Conservation (phyloP, 2,797 vertebrate species). For the Mormyrops boulengeri region DNA sequence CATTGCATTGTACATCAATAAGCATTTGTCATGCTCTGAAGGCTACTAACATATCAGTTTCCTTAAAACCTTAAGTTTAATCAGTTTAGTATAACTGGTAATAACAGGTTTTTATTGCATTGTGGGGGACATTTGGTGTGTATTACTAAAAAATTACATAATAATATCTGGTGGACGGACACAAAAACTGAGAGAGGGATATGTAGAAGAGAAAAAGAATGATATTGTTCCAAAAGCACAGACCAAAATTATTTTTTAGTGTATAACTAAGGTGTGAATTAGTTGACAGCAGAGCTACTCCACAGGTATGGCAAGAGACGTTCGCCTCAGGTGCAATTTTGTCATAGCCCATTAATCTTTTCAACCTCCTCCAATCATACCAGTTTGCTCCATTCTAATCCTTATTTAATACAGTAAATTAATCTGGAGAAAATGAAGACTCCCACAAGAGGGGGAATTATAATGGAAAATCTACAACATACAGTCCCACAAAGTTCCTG, state of each 20-base stretch:
- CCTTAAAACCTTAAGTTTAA: background rate
- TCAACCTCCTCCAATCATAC: conserved; percentile 62
- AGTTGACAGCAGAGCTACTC: conserved; percentile 50
- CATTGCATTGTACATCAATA: background rate
- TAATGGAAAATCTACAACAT: conserved; percentile 62
- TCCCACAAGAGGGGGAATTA: conserved; percentile 70
- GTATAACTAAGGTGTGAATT: conserved; percentile 49
- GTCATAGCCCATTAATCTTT: conserved; percentile 82
- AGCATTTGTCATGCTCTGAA: background rate
- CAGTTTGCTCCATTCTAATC: conserved; percentile 63
- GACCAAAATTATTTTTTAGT: background rate
- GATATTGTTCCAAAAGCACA: background rate
- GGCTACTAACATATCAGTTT: background rate
- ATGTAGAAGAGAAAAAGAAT: background rate
- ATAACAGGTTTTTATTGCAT: too few species aligned
- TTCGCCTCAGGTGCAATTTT: conserved; percentile 76
- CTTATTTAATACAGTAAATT: conserved; percentile 73
- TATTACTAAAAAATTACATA: background rate
- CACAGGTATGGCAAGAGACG: conserved; percentile 70
- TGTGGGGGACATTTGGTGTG: too few species aligned
- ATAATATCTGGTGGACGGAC: background rate
- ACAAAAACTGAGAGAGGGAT: background rate
- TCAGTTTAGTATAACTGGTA: background rate
- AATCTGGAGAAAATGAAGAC: conserved; percentile 70
- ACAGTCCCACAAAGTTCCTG: conserved; percentile 48